Base-by-base conservation (phyloP, 2,113 vertebrate genomes). In the Chaetodon auriga region DNA sequence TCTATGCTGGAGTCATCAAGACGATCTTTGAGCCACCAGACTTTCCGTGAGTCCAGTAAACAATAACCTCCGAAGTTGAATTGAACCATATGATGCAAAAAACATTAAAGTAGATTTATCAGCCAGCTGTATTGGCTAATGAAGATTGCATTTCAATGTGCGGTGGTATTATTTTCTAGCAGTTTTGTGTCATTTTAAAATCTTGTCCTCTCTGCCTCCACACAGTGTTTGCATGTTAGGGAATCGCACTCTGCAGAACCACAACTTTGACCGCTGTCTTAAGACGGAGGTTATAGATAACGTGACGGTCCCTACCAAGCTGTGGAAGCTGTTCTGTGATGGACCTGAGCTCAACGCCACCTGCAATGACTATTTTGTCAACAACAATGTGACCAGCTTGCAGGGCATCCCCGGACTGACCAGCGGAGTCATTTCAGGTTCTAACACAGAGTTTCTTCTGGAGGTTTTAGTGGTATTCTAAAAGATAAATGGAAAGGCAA, bases 1-100 rank as follows among this genome's bases (percentile, higher is more conserved):
- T 99, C 94, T 99, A 99, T 1, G 98, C 98, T 0, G 98, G 98
- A 1, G 98, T 98, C 89, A 96, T 99, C 91, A 99, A 99, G 93
- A 96, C 96, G 1, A 96, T 96, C 87, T 97, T 99, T 66, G 96
- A 96, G 15, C 97, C 97, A 0, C 97, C 97, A 0, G 92, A 96
- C 76, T 96, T 98, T 68, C 97, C 96, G 97, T 99, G 92, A 97
- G 98, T 92, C 21, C 14, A 13, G 4, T 30, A 9, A 6, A 36
- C 36, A 41, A n/a, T 43, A 16, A 45, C 36, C 48, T 51, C 18
- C 4, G n/a, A 5, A 49, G 4, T 21, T 19, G 3, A 2, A 3
- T 48, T 18, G 5, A 51, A 7, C 16, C 21, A 16, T 30, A 38
- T n/a, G 13, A 36, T 36, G 18, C 49, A 1, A 19, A 48, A 35